Evolutionary conservation across 2,888 invertebrate genomes (phyloP).

Genomic region (Hetaerina titia): DNA sequence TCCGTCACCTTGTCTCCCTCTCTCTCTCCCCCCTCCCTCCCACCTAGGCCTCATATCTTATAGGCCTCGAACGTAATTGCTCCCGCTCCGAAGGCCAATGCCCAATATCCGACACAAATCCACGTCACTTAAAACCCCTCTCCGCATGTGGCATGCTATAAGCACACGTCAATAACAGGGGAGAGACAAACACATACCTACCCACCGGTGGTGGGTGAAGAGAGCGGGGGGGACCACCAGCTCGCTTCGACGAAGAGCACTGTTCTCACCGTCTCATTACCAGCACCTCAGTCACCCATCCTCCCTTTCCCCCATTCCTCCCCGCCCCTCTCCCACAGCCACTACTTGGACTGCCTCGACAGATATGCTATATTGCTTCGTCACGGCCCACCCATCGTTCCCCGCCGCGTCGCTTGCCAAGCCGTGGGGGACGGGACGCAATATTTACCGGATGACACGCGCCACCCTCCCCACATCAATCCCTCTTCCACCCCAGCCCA

Average conservation of each 20-base stretch:
- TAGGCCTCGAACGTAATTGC: conserved; percentile 35
- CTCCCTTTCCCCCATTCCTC: not conserved
- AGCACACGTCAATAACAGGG: conserved; percentile 45
- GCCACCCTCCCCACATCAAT: not conserved
- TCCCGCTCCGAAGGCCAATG: conserved; percentile 12
- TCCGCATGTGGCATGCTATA: not conserved
- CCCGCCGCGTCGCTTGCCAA: not conserved
- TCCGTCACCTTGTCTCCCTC: not conserved
- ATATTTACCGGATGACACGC: conserved; percentile 61
- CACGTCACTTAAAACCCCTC: conserved; percentile 33
- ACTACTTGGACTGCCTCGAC: not conserved
- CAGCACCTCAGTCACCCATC: not conserved
- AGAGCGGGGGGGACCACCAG: not conserved
- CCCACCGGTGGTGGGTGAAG: not conserved
- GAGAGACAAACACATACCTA: not conserved
- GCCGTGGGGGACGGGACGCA: conserved; percentile 13
- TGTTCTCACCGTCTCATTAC: conserved; percentile 40
- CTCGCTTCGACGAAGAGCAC: too few relatives aligned
- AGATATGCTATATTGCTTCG: not conserved
- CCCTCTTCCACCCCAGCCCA: not conserved
- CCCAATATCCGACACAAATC: conserved; percentile 54
- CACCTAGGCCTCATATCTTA: not conserved
- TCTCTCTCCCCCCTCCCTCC: not conserved
- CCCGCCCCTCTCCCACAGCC: not conserved
- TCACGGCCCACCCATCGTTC: not conserved